Evolutionary conservation across 2,113 vertebrate genomes (phyloP), one percentile per base, ranked within the genome.

Genomic region (Etheostoma spectabile): DNA sequence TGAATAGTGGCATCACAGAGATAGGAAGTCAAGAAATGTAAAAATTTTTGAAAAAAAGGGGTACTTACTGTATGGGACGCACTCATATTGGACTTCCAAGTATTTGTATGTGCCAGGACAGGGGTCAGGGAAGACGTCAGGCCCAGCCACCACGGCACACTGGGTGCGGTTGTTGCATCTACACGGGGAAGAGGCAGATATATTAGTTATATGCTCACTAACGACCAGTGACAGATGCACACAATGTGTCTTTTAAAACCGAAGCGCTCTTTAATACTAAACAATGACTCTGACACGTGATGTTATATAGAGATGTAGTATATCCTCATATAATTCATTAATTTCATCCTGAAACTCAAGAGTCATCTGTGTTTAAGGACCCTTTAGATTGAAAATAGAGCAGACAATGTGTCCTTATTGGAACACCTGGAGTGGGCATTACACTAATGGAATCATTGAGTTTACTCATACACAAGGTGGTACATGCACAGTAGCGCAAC

Each of bases 51-150:
- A 51, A 53, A 49, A 55, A 51, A 55, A 70, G 2, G 22, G 3
- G 5, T 70, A 92, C 93, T 92, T 90, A 94, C 93, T 94, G 80
- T 93, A 96, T 55, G 95, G 95, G 94, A 96, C 95, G 52, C 95
- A 96, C 82, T 96, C 95, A 33, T 96, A 96, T 67, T 96, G 95
- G 84, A 96, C 97, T 94, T 99, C 98, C 84, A 99, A 94, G 94
- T 99, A 99, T 87, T 99, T 99, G 92, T 99, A 99, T 0, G 98
- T 99, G 77, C 98, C 98, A 0, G 98, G 98, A 82, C 98, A 99
- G 0, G 98, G 98, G 76, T 99, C 98, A 65, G 98, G 97, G 92
- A 99, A 99, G 68, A 99, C 98, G 42, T 99, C 98, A 0, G 97
- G 97, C 59, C 98, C 98, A 0, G 98, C 98, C 5, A 99, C 97